Conservation (phyloP, 1,140 invertebrate genomes). For the Atta cephalotes region DNA sequence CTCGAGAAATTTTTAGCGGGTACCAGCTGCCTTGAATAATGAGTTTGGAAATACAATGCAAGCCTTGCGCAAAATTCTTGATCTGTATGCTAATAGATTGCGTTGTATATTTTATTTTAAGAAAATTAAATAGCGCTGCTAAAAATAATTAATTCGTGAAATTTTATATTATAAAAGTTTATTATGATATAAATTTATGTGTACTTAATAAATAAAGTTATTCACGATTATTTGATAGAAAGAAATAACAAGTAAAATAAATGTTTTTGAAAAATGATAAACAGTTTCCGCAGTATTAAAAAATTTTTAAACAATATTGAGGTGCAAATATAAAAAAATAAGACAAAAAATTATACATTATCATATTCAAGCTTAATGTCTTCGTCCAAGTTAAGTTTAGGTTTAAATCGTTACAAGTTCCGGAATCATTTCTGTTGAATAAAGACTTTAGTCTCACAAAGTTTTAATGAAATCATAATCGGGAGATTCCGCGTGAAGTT, state of each 20-base stretch:
- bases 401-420: slow-evolving; percentile 4
- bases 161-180: not conserved
- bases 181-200: not conserved
- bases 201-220: not conserved
- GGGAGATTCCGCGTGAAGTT: slow-evolving; percentile 40
- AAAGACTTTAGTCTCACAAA: slow-evolving; percentile 18
- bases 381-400: not conserved
- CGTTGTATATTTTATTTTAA: slow-evolving; percentile 7
- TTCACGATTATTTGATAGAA: not conserved
- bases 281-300: not conserved
- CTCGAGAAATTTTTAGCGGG: slow-evolving; percentile 39
- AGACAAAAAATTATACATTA: slow-evolving; percentile 1
- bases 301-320: not conserved
- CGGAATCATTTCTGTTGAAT: slow-evolving; percentile 4
- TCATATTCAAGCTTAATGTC: slow-evolving; percentile 23
- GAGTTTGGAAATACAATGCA: slow-evolving; percentile 33
- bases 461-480: slow-evolving; percentile 61
- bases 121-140: slow-evolving; percentile 8
- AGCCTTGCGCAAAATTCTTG: slow-evolving; percentile 12
- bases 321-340: not conserved
- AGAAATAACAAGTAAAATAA: not conserved
- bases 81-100: slow-evolving; percentile 13
- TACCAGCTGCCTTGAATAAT: slow-evolving; percentile 8
- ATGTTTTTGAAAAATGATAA: not conserved
- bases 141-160: slow-evolving; percentile 7